Base-by-base conservation (phyloP, 2,797 vertebrate species). In the Siniperca undulata region DNA sequence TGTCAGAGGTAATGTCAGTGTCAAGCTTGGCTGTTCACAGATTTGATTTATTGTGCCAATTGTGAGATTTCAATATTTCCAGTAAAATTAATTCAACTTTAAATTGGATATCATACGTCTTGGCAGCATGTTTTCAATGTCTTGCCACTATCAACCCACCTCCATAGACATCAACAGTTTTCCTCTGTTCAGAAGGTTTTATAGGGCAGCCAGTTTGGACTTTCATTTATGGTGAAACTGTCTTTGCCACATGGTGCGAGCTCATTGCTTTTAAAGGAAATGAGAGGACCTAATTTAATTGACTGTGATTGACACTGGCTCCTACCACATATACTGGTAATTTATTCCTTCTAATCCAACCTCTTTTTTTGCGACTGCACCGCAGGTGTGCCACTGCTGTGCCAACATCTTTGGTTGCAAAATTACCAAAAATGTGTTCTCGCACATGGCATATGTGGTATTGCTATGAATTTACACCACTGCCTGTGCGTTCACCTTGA, bases 241-340 rank as follows among this genome's bases (percentile, higher is more conserved):
- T 82, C 67, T 83, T 67, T 73, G 84, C 86, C 74, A 67, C 89
- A 85, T 66, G 80, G 74, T 52, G 76, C 64, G 69, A 80, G 85
- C 74, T 79, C 73, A 42, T 79, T 82, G 74, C 88, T 88, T 91
- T 88, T 88, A 91, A 89, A 86, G 72, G 62, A 58, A 90, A 90
- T 70, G 82, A 89, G 88, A 84, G 68, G 81, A 86, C 78, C 77
- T 90, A 83, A 91, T 92, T 92, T 85, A 91, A 94, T 92, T 89
- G 90, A 89, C 83, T 85, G 74, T 93, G 91, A 91, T 89, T 93
- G 92, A 93, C 91, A 87, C 74, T 14, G 52, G 82, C 80, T 86
- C 77, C 74, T n/a, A 64, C 78, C 83, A 80, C 84, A 86, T 90
- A 84, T 70, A 71, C 83, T 67, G 72, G 73, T 92, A 91, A 93